These are phyloP conservation scores for Darevskia nairensis DNA, from an alignment of 2,797 vertebrate genomes.

Conservation along the genomic window DNA sequence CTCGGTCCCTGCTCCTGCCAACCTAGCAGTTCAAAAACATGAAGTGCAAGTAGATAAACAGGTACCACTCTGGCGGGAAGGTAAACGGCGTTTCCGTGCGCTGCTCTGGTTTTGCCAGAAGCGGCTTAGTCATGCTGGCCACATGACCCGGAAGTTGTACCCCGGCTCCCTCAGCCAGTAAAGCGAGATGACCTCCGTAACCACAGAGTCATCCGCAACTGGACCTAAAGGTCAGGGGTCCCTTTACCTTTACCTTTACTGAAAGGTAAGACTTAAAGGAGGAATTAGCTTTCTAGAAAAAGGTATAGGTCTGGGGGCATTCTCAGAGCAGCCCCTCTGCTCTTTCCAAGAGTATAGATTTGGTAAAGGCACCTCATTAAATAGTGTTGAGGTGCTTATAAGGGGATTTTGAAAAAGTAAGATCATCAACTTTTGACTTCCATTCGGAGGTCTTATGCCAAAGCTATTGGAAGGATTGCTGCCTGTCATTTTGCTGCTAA, in stretches of 20 bases:
- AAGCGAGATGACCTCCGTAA: too few relatives aligned
- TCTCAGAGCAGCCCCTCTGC: background rate
- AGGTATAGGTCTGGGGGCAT: background rate
- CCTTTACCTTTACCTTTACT: background rate
- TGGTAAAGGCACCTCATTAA: conserved; percentile 10
- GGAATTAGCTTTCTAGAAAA: conserved; percentile 20
- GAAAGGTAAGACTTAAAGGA: conserved; percentile 21
- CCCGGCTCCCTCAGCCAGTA: too few relatives aligned
- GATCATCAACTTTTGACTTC: conserved; percentile 36
- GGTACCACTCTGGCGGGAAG: too few relatives aligned
- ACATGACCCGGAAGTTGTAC: too few relatives aligned
- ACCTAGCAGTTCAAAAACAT: too few relatives aligned
- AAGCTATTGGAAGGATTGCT: conserved; percentile 17
- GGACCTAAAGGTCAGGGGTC: too few relatives aligned
- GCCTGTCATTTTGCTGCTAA: conserved; percentile 46
- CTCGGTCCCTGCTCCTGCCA: too few relatives aligned
- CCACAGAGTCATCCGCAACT: too few relatives aligned
- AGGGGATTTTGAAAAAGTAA: conserved; percentile 13
- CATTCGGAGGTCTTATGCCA: conserved; percentile 1
- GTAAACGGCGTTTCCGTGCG: too few relatives aligned
- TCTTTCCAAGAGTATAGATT: conserved; percentile 15
- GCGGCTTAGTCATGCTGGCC: too few relatives aligned
- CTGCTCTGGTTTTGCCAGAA: too few relatives aligned
- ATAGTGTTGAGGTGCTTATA: conserved; percentile 13
- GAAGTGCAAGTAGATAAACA: too few relatives aligned